Base-by-base conservation (phyloP, 1,140 invertebrate species). In the Neotoxoptera formosana region DNA sequence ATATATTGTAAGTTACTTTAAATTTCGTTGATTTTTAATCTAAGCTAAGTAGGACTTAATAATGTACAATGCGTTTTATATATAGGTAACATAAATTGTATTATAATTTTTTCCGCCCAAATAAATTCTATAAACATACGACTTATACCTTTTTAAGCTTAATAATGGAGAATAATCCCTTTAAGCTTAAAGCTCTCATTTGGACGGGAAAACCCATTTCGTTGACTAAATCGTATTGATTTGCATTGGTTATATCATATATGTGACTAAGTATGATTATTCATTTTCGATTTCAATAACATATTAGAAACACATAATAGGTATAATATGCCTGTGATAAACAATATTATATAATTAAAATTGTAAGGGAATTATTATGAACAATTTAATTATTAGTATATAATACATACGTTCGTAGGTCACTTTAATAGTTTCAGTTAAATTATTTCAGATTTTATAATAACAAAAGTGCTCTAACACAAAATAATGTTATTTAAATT, bases 151-250 rank as follows among this genome's bases (percentile, higher is more conserved):
- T 17, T 76, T 76, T n/a, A 76, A n/a, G 60, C 84, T 14, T 48
- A 47, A 87, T 87, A 87, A 87, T 47, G 45, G 45, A 87, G 11
- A 30, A 45, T 47, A 87, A 87, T 87, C 30, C 30, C 84, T 30
- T 87, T 87, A 87, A 47, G 84, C 84, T 87, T 48, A 87, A 87
- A 87, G 84, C 84, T 87, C 4, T 87, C 84, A 6, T 87, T 87
- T n/a, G 23, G 41, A 45, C 30, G 9, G 84, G 17, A n/a, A 48
- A 25, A 30, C 14, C 45, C 45, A 45, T 47, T 14, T 30, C 11
- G n/a, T 48, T 87, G 30, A 47, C 60, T 20, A 76, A n/a, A n/a
- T 76, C n/a, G 6, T 76, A 76, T n/a, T n/a, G 30, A 76, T 76
- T 34, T 76, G 2, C 4, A 76, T n/a, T 17, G n/a, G 60, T 76